Base-by-base conservation (phyloP, 2,888 invertebrate species). In the Mythimna impura region DNA sequence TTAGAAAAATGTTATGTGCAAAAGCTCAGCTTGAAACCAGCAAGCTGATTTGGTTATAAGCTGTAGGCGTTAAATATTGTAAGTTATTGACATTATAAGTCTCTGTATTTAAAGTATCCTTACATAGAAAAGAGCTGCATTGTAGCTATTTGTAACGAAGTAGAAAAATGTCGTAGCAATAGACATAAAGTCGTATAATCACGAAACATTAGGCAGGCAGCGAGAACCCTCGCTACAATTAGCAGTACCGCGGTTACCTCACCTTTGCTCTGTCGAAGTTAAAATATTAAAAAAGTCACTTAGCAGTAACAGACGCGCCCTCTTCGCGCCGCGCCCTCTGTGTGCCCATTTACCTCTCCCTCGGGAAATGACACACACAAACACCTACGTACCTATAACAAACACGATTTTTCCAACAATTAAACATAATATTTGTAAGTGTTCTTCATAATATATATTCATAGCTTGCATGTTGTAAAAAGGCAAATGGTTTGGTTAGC, bases 201-300 rank as follows among this genome's bases (percentile, higher is more conserved):
- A 69, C 52, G 30, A 66, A 22, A 62, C 82, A 78, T 57, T 68
- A 71, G 40, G 30, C 47, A 71, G 52, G 66, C 66, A 73, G 66
- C 36, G 52, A 30, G 62, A 65, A 65, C 71, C 66, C 63, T 67
- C 55, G 66, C 71, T 65, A 79, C 72, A 78, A 82, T 78, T 78
- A 78, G 71, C 66, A 64, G 82, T 66, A 66, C 67, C 72, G 66
- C 78, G 78, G 78, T 54, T 65, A 78, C 78, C 78, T 79, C 78
- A 81, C 78, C 82, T 80, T 82, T 73, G 80, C 79, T 69, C 71
- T 75, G 79, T 77, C 73, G 70, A 82, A 82, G 83, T 82, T 80
- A 78, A 80, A 82, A 82, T 85, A 84, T 85, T 85, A 76, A 85
- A 83, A 83, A 80, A 80, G 80, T 85, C 85, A 82, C 83, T 82